Evolutionary conservation across 2,797 vertebrate species (phyloP), one percentile per base, ranked within the genome.

Genomic region (Echiichthys vipera): DNA sequence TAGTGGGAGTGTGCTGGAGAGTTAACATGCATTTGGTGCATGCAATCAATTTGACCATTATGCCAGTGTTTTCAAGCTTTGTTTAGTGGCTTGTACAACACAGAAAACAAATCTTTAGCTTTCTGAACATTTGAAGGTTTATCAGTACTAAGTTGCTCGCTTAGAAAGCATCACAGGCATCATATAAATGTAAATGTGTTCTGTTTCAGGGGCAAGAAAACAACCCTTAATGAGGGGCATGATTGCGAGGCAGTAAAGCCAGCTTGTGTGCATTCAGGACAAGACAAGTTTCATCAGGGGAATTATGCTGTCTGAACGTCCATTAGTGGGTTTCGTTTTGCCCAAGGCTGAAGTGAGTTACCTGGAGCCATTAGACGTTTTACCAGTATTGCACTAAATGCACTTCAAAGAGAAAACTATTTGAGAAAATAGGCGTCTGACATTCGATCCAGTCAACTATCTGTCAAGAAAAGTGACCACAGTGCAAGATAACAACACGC

Each of bases 281-380:
- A 24, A 65, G 77, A 61, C 22, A 5, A 40, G 22, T 46, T 61
- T 63, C 32, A 74, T 43, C 42, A 32, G 42, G 79, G 70, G 55
- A 88, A 64, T 58, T 32, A 51, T 36, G 5, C 50, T 25, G 63
- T 76, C 81, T 74, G 49, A 49, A 46, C 11, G 17, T 78, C 70
- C 76, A 84, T 82, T 78, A 84, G 68, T 27, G 37, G n/a, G n/a
- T n/a, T n/a, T n/a, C n/a, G n/a, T n/a, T n/a, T n/a, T 2, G 15
- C 47, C 18, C 1, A 4, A 70, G 24, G 53, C 56, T 58, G 36
- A 14, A 32, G 8, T 22, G 25, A 71, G 54, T 61, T 70, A 73
- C 73, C 71, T 72, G 53, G 6, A 61, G 64, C 77, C 56, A 72
- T 61, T 65, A 61, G 45, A 36, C 18, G 22, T 66, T 81, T 74